These are phyloP conservation scores for Baronia brevicornis DNA, from an alignment of 2,888 invertebrate species.

Conservation along the genomic window DNA sequence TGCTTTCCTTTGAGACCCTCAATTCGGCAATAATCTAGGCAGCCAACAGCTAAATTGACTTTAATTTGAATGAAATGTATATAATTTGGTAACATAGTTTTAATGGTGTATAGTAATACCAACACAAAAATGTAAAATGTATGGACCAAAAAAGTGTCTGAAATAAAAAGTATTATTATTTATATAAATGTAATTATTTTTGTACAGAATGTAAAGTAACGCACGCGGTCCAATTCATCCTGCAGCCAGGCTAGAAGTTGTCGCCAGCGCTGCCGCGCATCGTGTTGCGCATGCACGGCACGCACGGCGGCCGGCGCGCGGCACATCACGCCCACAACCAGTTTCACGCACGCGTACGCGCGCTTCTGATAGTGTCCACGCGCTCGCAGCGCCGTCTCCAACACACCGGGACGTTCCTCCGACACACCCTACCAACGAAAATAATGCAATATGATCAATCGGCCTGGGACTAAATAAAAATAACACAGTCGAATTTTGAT, in stretches of 20 bases:
- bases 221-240: constrained; percentile 90
- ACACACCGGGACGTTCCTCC: constrained; percentile 88
- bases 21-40: too few relatives aligned
- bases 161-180: constrained; percentile 1
- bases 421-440: constrained; percentile 49
- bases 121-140: too few relatives aligned
- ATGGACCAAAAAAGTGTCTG: too few relatives aligned
- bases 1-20: too few relatives aligned
- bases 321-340: constrained; percentile 92
- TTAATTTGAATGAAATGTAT: too few relatives aligned
- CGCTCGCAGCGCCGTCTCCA: constrained; percentile 93
- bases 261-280: constrained; percentile 90
- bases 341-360: constrained; percentile 97
- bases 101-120: too few relatives aligned
- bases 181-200: too few relatives aligned
- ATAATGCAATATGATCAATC: neutral
- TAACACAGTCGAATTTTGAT: too few relatives aligned
- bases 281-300: constrained; percentile 85
- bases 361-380: constrained; percentile 97
- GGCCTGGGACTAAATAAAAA: too few relatives aligned
- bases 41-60: too few relatives aligned
- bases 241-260: constrained; percentile 95
- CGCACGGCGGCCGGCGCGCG: constrained; percentile 88
- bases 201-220: too few relatives aligned
- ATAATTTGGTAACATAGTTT: too few relatives aligned